Percentiles rank a stretch among this genome's conserved stretches.
phyloP scores from a whole-genome alignment of 2,888 invertebrate genomes.

The Melanostoma scalare region DNA sequence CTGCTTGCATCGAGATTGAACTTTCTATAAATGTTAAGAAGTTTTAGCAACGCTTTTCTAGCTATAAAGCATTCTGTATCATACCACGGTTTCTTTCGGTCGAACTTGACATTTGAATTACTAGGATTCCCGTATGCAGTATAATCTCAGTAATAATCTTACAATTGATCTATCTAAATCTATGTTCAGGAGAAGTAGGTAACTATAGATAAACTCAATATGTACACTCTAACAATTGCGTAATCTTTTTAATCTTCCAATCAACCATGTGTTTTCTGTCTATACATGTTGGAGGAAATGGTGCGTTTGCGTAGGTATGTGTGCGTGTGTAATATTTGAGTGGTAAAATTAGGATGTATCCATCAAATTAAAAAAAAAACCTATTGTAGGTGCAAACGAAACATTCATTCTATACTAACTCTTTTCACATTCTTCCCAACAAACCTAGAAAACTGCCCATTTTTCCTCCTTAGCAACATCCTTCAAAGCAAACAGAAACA shows the following conservation, averaged over 20 bases:
- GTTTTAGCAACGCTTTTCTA: too few species aligned
- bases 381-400: conserved; percentile 11
- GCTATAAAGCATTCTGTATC: too few species aligned
- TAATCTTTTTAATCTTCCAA: conserved; percentile 25
- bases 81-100: too few species aligned
- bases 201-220: too few species aligned
- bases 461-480: conserved; percentile 67
- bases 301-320: background rate
- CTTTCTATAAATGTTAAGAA: too few species aligned
- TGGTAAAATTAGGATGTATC: conserved; percentile 52
- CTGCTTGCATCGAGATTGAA: too few species aligned
- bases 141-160: too few species aligned
- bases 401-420: conserved; percentile 4
- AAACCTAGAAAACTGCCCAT: background rate
- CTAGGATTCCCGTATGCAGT: too few species aligned
- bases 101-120: too few species aligned
- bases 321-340: background rate
- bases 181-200: too few species aligned
- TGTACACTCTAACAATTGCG: conserved; percentile 13
- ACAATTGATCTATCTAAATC: too few species aligned
- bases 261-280: conserved; percentile 15
- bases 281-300: background rate
- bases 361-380: conserved; percentile 36
- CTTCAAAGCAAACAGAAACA: conserved; percentile 47
- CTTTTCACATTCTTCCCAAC: background rate